Conservation (phyloP, 2,797 vertebrate species). For the Cheirogaleus major region DNA sequence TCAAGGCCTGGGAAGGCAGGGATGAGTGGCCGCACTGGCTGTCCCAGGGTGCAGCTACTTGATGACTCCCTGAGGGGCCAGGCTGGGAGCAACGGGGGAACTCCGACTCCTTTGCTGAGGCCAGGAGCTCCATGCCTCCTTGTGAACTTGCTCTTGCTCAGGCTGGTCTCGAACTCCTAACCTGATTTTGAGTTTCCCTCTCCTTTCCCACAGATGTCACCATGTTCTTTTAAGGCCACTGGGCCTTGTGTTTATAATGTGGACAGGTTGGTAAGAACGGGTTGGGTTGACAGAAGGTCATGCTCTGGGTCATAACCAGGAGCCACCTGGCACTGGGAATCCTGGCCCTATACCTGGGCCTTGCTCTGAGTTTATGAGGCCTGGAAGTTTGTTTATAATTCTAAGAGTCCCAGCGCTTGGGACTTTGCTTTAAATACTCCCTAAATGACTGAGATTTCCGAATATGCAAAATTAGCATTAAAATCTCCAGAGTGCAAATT, state of each 20-base stretch:
- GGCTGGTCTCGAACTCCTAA: too few species aligned
- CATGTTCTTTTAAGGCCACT: background rate
- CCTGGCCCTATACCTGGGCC: background rate
- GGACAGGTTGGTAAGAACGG: background rate
- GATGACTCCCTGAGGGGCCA: background rate
- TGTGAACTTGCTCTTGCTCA: too few species aligned
- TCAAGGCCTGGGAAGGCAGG: background rate
- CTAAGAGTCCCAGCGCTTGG: background rate
- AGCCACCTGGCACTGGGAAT: background rate
- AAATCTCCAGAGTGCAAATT: slow-evolving; percentile 49
- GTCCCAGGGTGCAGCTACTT: background rate
- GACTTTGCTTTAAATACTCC: slow-evolving; percentile 4
- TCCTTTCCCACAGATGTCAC: background rate
- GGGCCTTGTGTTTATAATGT: background rate
- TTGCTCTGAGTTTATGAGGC: background rate
- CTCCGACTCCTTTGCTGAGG: rapidly evolving
- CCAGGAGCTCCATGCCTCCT: background rate
- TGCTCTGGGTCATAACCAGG: background rate
- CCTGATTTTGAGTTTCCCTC: background rate
- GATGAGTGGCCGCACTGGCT: too few species aligned
- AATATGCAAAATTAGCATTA: slow-evolving; percentile 27
- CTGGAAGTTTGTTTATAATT: background rate
- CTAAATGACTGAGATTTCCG: background rate
- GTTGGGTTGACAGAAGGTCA: background rate
- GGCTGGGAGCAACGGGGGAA: background rate